A percentile compares a stretch with the other conserved stretches of the same genome.
Evolutionary conservation across 1,140 invertebrate species (phyloP).

Genomic region (Sinella curviseta): DNA sequence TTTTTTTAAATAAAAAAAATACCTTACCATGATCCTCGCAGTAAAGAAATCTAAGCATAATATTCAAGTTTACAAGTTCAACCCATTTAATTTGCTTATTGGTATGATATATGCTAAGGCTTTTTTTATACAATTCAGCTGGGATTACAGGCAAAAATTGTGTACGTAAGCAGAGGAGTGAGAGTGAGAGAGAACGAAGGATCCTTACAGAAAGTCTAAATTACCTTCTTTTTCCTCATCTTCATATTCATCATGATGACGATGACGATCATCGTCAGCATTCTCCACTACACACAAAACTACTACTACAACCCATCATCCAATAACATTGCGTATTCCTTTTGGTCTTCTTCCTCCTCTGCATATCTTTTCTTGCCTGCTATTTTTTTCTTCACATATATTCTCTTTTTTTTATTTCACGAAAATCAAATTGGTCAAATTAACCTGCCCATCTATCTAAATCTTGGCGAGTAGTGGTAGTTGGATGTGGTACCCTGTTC

Average conservation of each 20-base stretch:
- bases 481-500: background rate
- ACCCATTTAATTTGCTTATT: slow-evolving; percentile 16
- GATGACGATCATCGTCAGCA: too few species aligned
- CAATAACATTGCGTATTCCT: background rate
- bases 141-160: too few species aligned
- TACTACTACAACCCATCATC: background rate
- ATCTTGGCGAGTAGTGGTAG: slow-evolving; percentile 17
- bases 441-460: slow-evolving; percentile 43
- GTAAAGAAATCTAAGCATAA: too few species aligned
- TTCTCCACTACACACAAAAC: background rate
- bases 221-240: background rate
- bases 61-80: slow-evolving; percentile 22
- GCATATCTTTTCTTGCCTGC: too few species aligned
- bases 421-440: slow-evolving; percentile 46
- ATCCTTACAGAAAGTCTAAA: background rate
- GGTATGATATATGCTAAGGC: background rate
- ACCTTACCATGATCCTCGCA: too few species aligned
- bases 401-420: slow-evolving; percentile 17
- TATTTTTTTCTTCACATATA: background rate
- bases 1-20: background rate
- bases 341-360: background rate
- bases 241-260: background rate
- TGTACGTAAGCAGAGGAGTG: too few species aligned
- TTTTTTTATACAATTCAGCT: too few species aligned
- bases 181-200: background rate